Evolutionary conservation across 2,797 vertebrate genomes (phyloP).

Genomic region (Tokudaia tokunoshimensis): DNA sequence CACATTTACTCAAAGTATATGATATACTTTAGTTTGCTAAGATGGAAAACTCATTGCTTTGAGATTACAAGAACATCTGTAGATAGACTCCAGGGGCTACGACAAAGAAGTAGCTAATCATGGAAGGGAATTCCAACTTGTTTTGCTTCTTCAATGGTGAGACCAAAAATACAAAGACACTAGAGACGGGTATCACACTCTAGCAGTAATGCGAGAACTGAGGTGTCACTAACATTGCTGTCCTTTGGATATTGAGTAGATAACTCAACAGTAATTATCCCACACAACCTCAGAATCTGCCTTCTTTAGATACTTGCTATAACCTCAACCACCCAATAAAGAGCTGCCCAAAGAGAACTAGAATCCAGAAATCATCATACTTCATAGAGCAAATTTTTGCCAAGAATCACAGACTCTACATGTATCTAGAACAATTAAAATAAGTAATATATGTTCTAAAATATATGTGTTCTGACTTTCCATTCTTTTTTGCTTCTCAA

Average conservation of each 20-base stretch:
- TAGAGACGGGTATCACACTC: neutral
- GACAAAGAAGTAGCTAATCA: neutral
- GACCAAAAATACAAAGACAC: neutral
- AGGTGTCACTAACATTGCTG: neutral
- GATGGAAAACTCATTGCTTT: neutral
- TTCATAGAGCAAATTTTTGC: neutral
- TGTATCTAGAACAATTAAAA: neutral
- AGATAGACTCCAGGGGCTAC: neutral
- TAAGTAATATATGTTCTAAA: neutral
- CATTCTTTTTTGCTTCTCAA: neutral
- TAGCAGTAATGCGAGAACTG: neutral
- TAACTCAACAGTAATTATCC: neutral
- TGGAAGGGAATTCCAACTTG: neutral
- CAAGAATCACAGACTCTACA: neutral
- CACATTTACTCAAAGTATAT: neutral
- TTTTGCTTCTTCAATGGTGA: neutral
- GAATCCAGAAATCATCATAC: neutral
- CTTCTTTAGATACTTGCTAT: neutral
- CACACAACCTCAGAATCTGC: neutral
- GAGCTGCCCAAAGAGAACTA: neutral
- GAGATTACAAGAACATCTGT: neutral
- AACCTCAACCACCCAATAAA: neutral
- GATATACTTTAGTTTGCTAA: neutral
- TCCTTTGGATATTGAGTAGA: neutral
- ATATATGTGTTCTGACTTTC: neutral